These are phyloP conservation scores for Hydrolagus affinis DNA, from an alignment of 2,113 vertebrate genomes.

Conservation along the genomic window DNA sequence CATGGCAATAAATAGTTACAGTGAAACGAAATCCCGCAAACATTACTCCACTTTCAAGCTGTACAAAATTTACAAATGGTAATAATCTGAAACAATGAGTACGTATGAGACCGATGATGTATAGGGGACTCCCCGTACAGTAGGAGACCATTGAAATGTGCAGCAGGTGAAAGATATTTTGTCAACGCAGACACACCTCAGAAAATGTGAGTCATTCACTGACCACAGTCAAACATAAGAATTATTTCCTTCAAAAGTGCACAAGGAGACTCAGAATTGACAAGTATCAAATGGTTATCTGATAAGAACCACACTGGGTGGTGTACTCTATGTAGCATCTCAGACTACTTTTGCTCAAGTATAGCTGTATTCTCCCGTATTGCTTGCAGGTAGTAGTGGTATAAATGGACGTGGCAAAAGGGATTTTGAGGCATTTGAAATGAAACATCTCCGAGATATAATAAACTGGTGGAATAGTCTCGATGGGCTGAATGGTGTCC, in stretches of 20 bases:
- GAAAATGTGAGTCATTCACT: background rate
- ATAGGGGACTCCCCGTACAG: background rate
- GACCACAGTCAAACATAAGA: background rate
- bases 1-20: slow-evolving; percentile 80
- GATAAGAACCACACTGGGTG: background rate
- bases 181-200: background rate
- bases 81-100: slow-evolving; percentile 51
- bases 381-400: no score
- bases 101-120: slow-evolving; percentile 19
- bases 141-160: background rate
- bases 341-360: no score
- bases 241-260: slow-evolving; percentile 13
- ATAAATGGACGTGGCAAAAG: no score
- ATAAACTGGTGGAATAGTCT: no score
- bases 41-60: slow-evolving; percentile 68
- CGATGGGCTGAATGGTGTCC: no score
- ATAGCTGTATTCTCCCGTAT: background rate
- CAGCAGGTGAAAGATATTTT: background rate
- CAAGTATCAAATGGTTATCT: background rate
- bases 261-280: background rate
- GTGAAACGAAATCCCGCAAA: slow-evolving; percentile 57
- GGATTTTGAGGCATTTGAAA: no score
- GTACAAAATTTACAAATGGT: slow-evolving; percentile 89
- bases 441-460: no score
- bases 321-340: background rate